Percentiles rank a stretch among this genome's conserved stretches.
Evolutionary conservation across 2,797 vertebrate species (phyloP).

Genomic region (Spheniscus humboldti): DNA sequence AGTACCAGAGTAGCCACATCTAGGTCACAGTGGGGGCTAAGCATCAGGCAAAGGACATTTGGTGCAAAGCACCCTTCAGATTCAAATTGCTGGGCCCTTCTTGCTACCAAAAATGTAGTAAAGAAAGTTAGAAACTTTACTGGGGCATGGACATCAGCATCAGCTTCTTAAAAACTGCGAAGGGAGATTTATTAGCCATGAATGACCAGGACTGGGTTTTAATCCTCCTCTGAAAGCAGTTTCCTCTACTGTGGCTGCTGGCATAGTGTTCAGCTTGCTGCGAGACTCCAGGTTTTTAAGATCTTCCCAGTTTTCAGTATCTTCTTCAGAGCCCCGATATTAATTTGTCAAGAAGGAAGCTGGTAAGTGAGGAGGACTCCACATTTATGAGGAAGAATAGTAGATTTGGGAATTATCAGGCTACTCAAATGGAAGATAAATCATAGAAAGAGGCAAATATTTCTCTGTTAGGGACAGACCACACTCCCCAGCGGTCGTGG

Average conservation of each 20-base stretch:
- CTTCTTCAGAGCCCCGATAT: not conserved
- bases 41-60: not conserved
- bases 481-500: not conserved
- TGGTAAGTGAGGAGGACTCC: not conserved
- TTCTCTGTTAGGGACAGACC: not conserved
- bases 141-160: not conserved
- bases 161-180: not conserved
- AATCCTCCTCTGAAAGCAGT: not conserved
- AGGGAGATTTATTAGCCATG: not conserved
- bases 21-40: not conserved
- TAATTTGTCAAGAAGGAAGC: not conserved
- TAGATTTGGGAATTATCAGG: constrained; percentile 13
- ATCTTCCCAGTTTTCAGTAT: not conserved
- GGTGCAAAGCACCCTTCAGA: not conserved
- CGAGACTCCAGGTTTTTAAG: not conserved
- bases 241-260: not conserved
- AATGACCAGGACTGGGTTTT: not conserved
- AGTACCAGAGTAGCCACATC: not conserved
- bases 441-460: not conserved
- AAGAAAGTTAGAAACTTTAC: not conserved
- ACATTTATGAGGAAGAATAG: not conserved
- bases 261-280: not conserved
- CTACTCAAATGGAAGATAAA: not conserved
- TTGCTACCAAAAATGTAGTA: not conserved
- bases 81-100: not conserved